phyloP scores from a whole-genome alignment of 2,888 invertebrate genomes.

The Imbricaverruca yamaguchii region DNA sequence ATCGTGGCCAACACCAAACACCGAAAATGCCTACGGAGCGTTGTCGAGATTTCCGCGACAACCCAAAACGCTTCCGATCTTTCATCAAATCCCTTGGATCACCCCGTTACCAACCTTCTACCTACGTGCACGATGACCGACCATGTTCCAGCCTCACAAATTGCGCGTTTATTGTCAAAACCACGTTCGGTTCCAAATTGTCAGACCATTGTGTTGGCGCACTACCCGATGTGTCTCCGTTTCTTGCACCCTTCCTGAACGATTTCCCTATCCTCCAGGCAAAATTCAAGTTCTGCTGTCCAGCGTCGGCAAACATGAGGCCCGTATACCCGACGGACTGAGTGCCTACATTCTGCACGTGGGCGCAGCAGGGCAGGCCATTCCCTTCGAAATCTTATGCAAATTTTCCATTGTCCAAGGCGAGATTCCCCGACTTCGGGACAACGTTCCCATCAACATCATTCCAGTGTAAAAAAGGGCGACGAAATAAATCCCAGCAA shows the following conservation, averaged over 20 bases:
- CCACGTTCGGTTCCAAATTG: not conserved
- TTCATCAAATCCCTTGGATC: not conserved
- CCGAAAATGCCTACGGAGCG: not conserved
- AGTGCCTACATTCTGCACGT: not conserved
- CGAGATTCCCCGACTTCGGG: not conserved
- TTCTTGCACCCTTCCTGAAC: not conserved
- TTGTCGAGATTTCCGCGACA: not conserved
- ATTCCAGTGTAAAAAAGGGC: not conserved
- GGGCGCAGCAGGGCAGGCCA: not conserved
- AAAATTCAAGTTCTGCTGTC: not conserved
- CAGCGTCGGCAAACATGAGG: not conserved
- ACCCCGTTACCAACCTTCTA: not conserved
- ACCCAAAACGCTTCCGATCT: not conserved
- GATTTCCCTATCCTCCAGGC: not conserved
- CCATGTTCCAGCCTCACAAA: not conserved
- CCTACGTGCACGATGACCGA: not conserved
- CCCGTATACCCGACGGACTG: not conserved
- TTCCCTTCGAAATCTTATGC: not conserved
- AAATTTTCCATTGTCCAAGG: not conserved
- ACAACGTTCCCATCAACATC: not conserved
- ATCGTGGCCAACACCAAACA: not conserved
- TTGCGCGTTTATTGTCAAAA: not conserved
- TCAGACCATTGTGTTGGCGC: not conserved
- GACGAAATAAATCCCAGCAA: not conserved
- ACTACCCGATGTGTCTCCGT: not conserved